These are phyloP conservation scores for Ictalurus furcatus DNA, from an alignment of 2,113 vertebrate genomes.

Conservation along the genomic window DNA sequence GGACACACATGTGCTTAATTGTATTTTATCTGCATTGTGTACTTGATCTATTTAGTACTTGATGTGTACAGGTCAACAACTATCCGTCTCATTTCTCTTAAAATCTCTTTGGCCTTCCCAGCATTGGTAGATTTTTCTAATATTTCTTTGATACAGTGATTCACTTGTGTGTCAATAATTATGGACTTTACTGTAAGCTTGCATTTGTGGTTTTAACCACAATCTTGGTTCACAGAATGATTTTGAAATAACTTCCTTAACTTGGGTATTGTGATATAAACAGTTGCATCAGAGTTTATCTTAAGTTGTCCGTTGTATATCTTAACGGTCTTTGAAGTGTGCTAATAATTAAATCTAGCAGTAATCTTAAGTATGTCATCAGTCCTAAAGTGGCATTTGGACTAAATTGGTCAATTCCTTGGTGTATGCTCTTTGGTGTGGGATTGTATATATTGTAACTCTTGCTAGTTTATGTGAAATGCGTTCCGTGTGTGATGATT, in stretches of 20 bases:
- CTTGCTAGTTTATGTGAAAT: not conserved
- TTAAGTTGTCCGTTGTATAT: not conserved
- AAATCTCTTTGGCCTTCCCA: not conserved
- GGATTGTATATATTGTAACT: not conserved
- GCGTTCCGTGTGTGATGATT: not conserved
- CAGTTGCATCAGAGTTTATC: not conserved
- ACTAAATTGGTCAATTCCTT: not conserved
- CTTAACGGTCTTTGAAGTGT: not conserved
- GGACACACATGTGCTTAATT: not conserved
- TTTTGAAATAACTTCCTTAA: constrained; percentile 33
- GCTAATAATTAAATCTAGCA: not conserved
- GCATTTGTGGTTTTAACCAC: constrained; percentile 8
- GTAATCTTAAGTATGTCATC: not conserved
- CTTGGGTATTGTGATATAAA: not conserved
- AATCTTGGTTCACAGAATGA: constrained; percentile 15
- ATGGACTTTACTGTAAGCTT: not conserved
- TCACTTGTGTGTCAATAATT: not conserved
- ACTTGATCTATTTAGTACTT: not conserved
- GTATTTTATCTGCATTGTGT: not conserved
- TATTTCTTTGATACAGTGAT: not conserved
- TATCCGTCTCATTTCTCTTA: not conserved
- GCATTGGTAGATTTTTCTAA: not conserved
- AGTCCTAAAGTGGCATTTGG: not conserved
- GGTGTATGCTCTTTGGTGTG: not conserved
- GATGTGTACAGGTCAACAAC: not conserved